phyloP scores from a whole-genome alignment of 2,888 invertebrate species.

The Conops quadrifasciatus region DNA sequence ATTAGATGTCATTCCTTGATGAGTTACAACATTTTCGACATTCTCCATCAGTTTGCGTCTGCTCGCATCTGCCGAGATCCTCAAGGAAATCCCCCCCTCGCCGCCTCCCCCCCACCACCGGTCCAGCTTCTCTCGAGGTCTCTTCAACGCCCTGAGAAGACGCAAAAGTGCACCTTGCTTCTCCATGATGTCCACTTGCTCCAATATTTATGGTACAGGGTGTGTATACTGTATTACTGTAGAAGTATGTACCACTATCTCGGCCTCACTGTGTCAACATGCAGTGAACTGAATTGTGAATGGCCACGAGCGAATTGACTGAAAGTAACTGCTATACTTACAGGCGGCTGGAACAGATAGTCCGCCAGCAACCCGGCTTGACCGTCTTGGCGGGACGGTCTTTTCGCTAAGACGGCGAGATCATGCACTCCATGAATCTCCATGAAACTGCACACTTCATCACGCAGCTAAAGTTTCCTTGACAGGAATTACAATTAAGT shows the following conservation, averaged over 20 bases:
- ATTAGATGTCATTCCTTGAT: conserved; percentile 15
- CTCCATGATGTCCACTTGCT: background rate
- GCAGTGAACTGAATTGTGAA: conserved; percentile 42
- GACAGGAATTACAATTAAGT: conserved; percentile 48
- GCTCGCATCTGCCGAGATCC: background rate
- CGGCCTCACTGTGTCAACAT: background rate
- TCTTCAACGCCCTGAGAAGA: background rate
- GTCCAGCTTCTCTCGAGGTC: no score
- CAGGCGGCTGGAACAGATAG: background rate
- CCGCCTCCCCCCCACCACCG: background rate
- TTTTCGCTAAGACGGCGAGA: conserved; percentile 24
- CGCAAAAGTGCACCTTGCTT: conserved; percentile 7
- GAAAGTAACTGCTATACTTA: conserved; percentile 4
- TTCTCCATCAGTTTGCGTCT: conserved; percentile 13
- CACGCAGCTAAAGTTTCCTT: conserved; percentile 35
- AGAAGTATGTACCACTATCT: background rate
- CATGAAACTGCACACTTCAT: conserved; percentile 47
- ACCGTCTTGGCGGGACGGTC: background rate
- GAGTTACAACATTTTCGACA: conserved; percentile 25
- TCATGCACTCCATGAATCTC: conserved; percentile 48
- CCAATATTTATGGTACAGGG: no score
- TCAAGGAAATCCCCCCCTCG: background rate
- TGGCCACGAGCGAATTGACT: conserved; percentile 46
- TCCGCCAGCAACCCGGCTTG: no score
- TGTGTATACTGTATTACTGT: no score